phyloP scores from a whole-genome alignment of 2,113 vertebrate genomes.

The Pedionomus torquatus region DNA sequence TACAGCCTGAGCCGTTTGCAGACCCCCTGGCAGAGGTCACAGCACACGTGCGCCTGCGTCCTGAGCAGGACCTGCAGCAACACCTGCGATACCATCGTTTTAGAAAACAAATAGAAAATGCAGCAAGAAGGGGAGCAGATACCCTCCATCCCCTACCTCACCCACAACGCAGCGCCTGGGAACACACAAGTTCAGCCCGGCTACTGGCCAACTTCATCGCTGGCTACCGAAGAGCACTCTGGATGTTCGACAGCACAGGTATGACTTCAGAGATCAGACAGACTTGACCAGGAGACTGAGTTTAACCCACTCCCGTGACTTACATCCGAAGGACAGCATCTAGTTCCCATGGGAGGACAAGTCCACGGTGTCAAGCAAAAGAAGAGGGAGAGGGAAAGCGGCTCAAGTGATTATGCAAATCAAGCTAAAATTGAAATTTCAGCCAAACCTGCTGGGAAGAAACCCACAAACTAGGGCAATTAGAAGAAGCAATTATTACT shows the following conservation, averaged over 20 bases:
- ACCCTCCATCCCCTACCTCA: background rate
- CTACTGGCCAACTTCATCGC: too few relatives aligned
- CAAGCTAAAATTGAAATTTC: conserved; percentile 43
- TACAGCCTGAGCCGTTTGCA: background rate
- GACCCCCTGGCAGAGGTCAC: accelerated
- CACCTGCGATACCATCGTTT: background rate
- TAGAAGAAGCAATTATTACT: conserved; percentile 30
- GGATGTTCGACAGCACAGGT: background rate
- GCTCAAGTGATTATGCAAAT: conserved; percentile 25
- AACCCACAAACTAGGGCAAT: conserved; percentile 41
- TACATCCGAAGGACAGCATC: background rate
- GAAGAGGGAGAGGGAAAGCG: background rate
- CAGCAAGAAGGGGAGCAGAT: background rate
- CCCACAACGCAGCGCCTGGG: accelerated
- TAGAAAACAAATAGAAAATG: background rate
- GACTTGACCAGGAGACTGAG: background rate
- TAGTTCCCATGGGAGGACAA: background rate
- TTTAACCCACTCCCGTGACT: background rate
- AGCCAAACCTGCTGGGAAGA: conserved; percentile 33
- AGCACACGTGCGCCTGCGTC: accelerated
- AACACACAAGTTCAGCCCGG: background rate
- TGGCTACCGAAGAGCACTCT: accelerated
- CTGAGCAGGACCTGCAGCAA: background rate
- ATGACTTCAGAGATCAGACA: background rate
- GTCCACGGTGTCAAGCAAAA: background rate